phyloP scores from a whole-genome alignment of 2,797 vertebrate genomes.

The Nannoperca obscura region DNA sequence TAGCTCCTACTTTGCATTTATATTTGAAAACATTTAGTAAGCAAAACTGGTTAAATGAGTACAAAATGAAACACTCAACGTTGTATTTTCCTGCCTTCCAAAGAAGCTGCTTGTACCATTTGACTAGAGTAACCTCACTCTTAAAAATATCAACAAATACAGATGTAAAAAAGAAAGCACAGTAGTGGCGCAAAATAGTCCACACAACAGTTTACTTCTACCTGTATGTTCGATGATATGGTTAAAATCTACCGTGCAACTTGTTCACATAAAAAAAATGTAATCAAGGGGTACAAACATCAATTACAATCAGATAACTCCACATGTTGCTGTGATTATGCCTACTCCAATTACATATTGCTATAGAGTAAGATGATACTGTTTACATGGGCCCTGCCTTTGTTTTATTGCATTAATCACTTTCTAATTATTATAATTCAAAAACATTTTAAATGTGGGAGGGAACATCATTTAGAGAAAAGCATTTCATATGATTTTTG shows the following conservation, averaged over 20 bases:
- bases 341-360: slow-evolving; percentile 1
- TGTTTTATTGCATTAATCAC: slow-evolving; percentile 7
- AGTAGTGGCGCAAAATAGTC: not conserved
- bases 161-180: not conserved
- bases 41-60: not conserved
- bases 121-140: not conserved
- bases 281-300: slow-evolving; percentile 4
- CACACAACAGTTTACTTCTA: not conserved
- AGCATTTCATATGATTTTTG: not conserved
- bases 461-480: not conserved
- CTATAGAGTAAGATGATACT: not conserved
- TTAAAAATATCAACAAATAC: slow-evolving; percentile 2
- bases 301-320: slow-evolving; percentile 9
- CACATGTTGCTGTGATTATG: not conserved
- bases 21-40: slow-evolving; percentile 2
- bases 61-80: not conserved
- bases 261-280: not conserved
- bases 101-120: not conserved
- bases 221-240: not conserved
- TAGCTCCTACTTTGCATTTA: not conserved
- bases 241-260: not conserved
- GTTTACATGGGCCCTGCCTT: not conserved
- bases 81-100: not conserved
- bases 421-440: not conserved
- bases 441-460: not conserved